Percentiles rank a stretch among this genome's conserved stretches.
These are phyloP conservation scores for Phallusia fumigata DNA, from an alignment of 23 tunicate species.

Conservation along the genomic window DNA sequence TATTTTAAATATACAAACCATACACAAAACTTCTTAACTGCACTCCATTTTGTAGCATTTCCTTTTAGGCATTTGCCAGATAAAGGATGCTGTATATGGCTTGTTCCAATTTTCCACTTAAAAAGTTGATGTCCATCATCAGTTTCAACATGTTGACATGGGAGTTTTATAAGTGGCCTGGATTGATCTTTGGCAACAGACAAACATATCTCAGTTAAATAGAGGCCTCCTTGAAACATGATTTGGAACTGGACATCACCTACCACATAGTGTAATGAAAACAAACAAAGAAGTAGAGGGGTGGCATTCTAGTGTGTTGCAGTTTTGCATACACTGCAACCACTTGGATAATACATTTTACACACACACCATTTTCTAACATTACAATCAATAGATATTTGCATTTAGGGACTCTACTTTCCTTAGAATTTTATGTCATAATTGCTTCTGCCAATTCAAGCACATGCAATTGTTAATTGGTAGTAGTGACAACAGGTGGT, in stretches of 20 bases:
- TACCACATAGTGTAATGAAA: too few species aligned
- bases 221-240: constrained; percentile 2
- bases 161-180: constrained; percentile 12
- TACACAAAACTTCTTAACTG: constrained; percentile 23
- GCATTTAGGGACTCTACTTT: too few species aligned
- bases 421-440: too few species aligned
- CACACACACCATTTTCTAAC: too few species aligned
- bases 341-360: too few species aligned
- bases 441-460: too few species aligned
- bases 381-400: too few species aligned
- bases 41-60: constrained; percentile 39
- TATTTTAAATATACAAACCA: neutral
- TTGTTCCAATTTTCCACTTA: constrained; percentile 32
- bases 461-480: too few species aligned
- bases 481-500: too few species aligned
- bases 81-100: constrained; percentile 32
- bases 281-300: too few species aligned
- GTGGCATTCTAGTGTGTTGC: too few species aligned
- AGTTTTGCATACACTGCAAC: too few species aligned
- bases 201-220: constrained; percentile 29
- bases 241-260: constrained; percentile 82
- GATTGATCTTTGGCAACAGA: constrained; percentile 8
- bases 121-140: constrained; percentile 58
- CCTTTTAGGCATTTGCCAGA: constrained; percentile 53
- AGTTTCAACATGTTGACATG: constrained; percentile 22